Conservation (phyloP, 2,888 invertebrate species). For the Trachelus iudaicus region DNA sequence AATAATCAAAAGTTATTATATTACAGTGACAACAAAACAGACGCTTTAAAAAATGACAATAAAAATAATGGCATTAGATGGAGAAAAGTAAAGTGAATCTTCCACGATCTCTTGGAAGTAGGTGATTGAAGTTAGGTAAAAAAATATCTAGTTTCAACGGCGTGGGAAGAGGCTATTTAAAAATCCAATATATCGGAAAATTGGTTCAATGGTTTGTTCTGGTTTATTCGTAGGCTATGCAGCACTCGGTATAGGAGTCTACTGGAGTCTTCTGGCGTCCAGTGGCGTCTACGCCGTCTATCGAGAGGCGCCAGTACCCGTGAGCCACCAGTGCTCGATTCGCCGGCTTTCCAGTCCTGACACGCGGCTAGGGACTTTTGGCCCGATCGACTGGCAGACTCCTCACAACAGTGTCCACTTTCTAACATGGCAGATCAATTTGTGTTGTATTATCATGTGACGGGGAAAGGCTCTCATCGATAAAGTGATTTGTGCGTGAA, state of each 20-base stretch:
- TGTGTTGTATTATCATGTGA: constrained; percentile 81
- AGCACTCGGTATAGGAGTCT: too few relatives aligned
- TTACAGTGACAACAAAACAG: background rate
- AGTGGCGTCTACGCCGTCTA: too few relatives aligned
- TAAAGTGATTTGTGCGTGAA: constrained; percentile 53
- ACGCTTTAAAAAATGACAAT: background rate
- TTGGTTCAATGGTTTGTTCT: background rate
- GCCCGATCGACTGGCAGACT: constrained; percentile 55
- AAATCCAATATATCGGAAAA: background rate
- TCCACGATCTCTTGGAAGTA: too few relatives aligned
- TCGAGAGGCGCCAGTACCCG: background rate
- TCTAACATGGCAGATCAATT: constrained; percentile 79
- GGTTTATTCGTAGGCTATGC: too few relatives aligned
- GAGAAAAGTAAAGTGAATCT: too few relatives aligned
- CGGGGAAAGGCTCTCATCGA: constrained; percentile 68
- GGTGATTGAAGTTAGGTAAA: too few relatives aligned
- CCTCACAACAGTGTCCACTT: constrained; percentile 65
- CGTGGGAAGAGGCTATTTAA: background rate
- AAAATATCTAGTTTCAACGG: too few relatives aligned
- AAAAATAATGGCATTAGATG: background rate
- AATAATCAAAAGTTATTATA: too few relatives aligned
- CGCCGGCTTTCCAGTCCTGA: background rate
- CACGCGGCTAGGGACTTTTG: constrained; percentile 49
- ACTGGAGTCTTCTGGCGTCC: too few relatives aligned
- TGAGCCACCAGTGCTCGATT: background rate